phyloP scores from a whole-genome alignment of 2,797 vertebrate genomes.

The Serranus cabrilla region DNA sequence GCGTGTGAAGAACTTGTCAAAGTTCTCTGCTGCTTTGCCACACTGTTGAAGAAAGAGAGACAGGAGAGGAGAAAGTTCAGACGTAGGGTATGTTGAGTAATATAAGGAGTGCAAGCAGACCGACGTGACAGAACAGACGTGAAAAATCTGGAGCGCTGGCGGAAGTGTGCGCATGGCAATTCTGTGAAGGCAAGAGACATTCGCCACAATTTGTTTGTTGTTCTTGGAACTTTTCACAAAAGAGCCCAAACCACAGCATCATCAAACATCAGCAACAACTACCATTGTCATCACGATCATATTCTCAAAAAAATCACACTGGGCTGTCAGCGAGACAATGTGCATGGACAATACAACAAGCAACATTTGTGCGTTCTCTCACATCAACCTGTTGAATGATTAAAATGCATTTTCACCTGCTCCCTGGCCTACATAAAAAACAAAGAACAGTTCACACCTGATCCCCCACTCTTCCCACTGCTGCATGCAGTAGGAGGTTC shows the following conservation, averaged over 20 bases:
- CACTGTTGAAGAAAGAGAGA: constrained; percentile 83
- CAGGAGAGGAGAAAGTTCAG: constrained; percentile 15
- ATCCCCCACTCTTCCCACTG: constrained; percentile 30
- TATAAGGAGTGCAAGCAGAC: neutral
- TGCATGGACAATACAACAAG: constrained; percentile 25
- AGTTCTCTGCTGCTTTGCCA: constrained; percentile 96
- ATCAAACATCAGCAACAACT: constrained; percentile 15
- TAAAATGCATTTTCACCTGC: constrained; percentile 2
- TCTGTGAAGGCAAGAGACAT: constrained; percentile 28
- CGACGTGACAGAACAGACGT: neutral
- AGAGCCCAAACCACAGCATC: constrained; percentile 30
- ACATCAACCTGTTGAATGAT: constrained; percentile 13
- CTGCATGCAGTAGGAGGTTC: neutral
- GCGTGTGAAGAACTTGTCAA: constrained; percentile 97
- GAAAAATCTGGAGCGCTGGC: constrained; percentile 4
- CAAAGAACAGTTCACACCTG: constrained; percentile 47
- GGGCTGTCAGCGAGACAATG: constrained; percentile 3
- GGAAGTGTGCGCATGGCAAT: constrained; percentile 15
- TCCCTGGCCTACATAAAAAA: constrained; percentile 26
- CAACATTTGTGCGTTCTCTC: constrained; percentile 2
- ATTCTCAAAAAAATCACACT: constrained; percentile 1
- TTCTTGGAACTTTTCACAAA: constrained; percentile 28
- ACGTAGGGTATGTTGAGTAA: neutral
- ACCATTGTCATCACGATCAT: constrained; percentile 4
- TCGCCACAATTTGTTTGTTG: constrained; percentile 14